Evolutionary conservation across 2,797 vertebrate genomes (phyloP), one percentile per base, ranked within the genome.

Genomic region (Telmatherina bonti): DNA sequence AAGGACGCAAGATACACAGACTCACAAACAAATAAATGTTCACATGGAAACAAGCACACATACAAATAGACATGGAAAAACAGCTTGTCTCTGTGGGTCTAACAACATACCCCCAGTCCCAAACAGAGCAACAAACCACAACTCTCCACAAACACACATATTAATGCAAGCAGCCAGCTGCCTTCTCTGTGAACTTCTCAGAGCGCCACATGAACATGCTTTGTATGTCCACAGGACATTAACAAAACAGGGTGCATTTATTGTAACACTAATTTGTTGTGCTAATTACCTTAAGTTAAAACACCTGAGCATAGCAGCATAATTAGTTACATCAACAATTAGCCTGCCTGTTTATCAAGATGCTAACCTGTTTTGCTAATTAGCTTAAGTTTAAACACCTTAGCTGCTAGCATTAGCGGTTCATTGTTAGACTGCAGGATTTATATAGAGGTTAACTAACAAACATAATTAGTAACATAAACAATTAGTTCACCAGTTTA

Each of bases 81-180:
- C 52, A 54, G 27, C 59, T n/a, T 2, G 31, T 58, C 70, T 84
- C 53, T 72, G 65, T 67, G 55, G 24, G 43, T 52, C 73, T 56
- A 61, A 64, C 70, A 60, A 71, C 73, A 69, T 67, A 12, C 38
- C 58, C 70, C 30, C 33, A 8, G 72, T 36, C 65, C 68, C 62
- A 47, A 79, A 85, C 63, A 81, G 35, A 83, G 74, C 70, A 60
- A 67, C 79, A 79, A 75, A 75, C 85, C 78, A 47, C 60, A 56
- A 52, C 53, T 27, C 62, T 54, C 24, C 62, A 66, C 66, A 58
- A 53, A 67, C 45, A 4, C 62, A 64, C 70, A 64, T 24, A 20
- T 49, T 24, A 58, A 80, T 49, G 27, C 33, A 45, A 22, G 20
- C 49, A 76, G 59, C 35, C 53, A 73, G 60, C 36, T 64, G 47